These are phyloP conservation scores for Bombus superbus DNA, from an alignment of 1,140 invertebrate species.

Conservation along the genomic window DNA sequence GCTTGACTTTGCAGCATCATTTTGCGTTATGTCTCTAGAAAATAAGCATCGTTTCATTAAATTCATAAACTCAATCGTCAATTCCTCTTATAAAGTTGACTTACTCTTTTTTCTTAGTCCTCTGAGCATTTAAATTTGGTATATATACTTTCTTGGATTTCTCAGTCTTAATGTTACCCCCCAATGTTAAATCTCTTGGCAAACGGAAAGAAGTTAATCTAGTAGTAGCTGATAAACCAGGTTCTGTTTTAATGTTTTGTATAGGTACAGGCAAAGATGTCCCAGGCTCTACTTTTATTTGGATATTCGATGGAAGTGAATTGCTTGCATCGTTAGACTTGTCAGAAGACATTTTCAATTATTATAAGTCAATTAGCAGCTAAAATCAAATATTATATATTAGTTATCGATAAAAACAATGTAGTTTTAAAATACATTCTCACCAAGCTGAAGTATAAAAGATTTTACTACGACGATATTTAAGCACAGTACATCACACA, in stretches of 20 bases:
- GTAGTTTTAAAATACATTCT: background rate
- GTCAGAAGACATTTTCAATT: slow-evolving; percentile 50
- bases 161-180: slow-evolving; percentile 76
- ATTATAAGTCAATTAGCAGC: background rate
- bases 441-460: background rate
- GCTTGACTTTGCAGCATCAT: slow-evolving; percentile 43
- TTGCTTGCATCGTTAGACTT: slow-evolving; percentile 23
- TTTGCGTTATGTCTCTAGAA: slow-evolving; percentile 69
- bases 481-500: background rate
- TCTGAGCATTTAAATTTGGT: slow-evolving; percentile 79
- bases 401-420: background rate
- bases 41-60: background rate
- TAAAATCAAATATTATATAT: background rate
- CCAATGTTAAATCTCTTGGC: slow-evolving; percentile 77
- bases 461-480: background rate
- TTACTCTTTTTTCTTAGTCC: slow-evolving; percentile 79
- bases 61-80: background rate
- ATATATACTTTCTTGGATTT: slow-evolving; percentile 76
- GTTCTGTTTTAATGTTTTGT: slow-evolving; percentile 70
- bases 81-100: slow-evolving; percentile 21
- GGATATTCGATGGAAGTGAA: slow-evolving; percentile 18
- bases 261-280: slow-evolving; percentile 47
- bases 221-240: slow-evolving; percentile 62
- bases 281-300: slow-evolving; percentile 54
- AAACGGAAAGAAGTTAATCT: slow-evolving; percentile 77